Evolutionary conservation across 2,113 vertebrate species (phyloP).

Genomic region (Falcunculus frontatus): DNA sequence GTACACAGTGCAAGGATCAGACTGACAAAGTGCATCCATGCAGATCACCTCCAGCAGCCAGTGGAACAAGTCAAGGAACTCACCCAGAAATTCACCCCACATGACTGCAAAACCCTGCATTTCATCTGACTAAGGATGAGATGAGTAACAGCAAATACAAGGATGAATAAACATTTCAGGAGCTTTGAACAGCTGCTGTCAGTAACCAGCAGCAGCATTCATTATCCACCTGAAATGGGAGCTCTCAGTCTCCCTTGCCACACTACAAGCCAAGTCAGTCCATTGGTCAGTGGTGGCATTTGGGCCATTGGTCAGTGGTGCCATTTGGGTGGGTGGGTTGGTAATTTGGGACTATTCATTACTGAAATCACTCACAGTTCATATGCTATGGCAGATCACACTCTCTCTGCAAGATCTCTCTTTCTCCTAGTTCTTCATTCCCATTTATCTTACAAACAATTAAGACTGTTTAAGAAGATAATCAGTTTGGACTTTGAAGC

Average conservation of each 20-base stretch:
- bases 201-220: neutral
- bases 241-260: neutral
- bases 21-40: neutral
- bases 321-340: fast-evolving
- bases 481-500: neutral
- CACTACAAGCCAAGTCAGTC: fast-evolving
- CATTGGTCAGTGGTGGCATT: neutral
- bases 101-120: neutral
- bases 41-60: neutral
- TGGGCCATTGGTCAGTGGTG: neutral
- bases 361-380: neutral
- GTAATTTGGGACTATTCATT: neutral
- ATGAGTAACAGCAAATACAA: neutral
- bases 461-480: neutral
- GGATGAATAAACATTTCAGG: neutral
- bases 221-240: neutral
- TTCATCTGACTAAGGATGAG: neutral
- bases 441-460: neutral
- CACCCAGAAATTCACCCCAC: neutral
- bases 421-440: neutral
- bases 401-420: neutral
- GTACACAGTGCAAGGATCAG: neutral
- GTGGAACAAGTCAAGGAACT: neutral
- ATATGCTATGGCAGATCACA: neutral
- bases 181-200: neutral